These are phyloP conservation scores for Orthosia cruda DNA, from an alignment of 2,888 invertebrate species.

Conservation along the genomic window DNA sequence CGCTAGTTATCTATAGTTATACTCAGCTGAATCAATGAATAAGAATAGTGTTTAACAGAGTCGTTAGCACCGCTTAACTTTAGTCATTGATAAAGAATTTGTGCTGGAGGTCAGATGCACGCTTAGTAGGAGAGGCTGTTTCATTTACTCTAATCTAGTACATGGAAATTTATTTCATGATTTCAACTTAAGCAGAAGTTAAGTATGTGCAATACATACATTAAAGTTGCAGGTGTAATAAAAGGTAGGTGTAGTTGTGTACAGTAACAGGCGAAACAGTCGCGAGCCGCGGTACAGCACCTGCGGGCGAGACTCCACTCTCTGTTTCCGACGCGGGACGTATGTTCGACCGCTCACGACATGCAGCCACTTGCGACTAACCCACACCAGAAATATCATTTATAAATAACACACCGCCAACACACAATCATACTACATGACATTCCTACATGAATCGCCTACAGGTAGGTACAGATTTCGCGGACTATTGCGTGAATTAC, in stretches of 20 bases:
- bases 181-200: not conserved
- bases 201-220: constrained; percentile 48
- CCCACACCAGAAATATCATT: constrained; percentile 59
- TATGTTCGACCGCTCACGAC: constrained; percentile 32
- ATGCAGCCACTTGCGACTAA: constrained; percentile 41
- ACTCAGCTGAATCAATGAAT: not conserved
- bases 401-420: constrained; percentile 66
- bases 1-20: not conserved
- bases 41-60: not conserved
- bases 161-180: not conserved
- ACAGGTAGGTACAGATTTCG: constrained; percentile 42
- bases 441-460: constrained; percentile 34
- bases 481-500: constrained; percentile 25
- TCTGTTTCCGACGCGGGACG: constrained; percentile 8
- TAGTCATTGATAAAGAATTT: not conserved
- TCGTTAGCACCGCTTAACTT: not conserved
- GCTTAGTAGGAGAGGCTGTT: not conserved
- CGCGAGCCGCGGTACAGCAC: constrained; percentile 36
- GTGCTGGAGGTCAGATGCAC: not conserved
- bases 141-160: not conserved
- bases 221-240: constrained; percentile 12
- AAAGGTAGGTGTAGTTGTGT: constrained; percentile 14
- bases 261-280: not conserved
- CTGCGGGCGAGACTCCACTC: constrained; percentile 14
- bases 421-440: constrained; percentile 47